Percentiles rank a stretch among this genome's conserved stretches.
phyloP scores from a whole-genome alignment of 2,888 invertebrate species.

The Andrena haemorrhoa region DNA sequence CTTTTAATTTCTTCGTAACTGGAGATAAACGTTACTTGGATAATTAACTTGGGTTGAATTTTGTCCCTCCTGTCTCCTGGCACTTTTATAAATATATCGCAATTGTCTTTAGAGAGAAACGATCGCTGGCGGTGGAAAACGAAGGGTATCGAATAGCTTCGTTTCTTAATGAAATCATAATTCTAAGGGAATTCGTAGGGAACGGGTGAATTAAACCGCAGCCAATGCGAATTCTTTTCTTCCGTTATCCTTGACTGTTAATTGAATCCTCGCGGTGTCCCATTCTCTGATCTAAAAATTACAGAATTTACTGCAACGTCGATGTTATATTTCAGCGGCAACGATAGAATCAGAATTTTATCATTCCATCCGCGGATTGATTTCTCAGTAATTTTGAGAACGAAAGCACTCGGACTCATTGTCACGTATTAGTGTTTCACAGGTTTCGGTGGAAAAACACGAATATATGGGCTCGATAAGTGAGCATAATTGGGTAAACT shows the following conservation, averaged over 20 bases:
- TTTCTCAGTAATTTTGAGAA: too few species aligned
- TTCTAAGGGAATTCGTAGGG: constrained; percentile 16
- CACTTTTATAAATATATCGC: constrained; percentile 47
- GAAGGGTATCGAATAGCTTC: constrained; percentile 29
- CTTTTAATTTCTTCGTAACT: constrained; percentile 44
- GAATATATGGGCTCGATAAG: not conserved
- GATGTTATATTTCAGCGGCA: not conserved
- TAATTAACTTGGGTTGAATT: constrained; percentile 51
- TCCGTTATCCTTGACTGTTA: not conserved
- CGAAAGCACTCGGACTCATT: too few species aligned
- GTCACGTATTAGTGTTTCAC: too few species aligned
- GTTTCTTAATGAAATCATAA: constrained; percentile 57
- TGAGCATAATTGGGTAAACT: constrained; percentile 16
- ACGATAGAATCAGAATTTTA: too few species aligned
- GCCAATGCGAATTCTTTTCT: not conserved
- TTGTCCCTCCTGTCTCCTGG: not conserved
- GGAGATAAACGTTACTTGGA: constrained; percentile 47
- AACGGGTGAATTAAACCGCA: constrained; percentile 17
- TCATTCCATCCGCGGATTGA: too few species aligned
- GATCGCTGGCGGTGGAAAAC: not conserved
- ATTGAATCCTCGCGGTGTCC: not conserved
- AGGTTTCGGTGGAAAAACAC: too few species aligned
- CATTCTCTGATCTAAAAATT: not conserved
- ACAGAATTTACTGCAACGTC: not conserved
- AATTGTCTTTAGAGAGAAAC: constrained; percentile 37